Evolutionary conservation across 2,888 invertebrate species (phyloP), one percentile per base, ranked within the genome.

Genomic region (Eupelmus urozonus): DNA sequence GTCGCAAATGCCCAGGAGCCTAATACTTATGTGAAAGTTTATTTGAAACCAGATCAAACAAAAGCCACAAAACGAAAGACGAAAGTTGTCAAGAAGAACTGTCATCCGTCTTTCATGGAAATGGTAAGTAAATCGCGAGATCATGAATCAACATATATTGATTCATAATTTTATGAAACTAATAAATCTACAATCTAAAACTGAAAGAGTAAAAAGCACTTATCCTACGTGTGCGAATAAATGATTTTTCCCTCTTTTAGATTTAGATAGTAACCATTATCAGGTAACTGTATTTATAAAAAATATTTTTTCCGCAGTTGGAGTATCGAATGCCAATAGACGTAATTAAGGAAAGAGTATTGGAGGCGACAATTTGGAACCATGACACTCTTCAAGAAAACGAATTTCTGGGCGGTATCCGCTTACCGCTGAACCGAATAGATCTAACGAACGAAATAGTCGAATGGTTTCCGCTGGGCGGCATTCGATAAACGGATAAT

Each of bases 91-190:
- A 95, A 95, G 85, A 95, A 96, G 83, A 97, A 96, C 87, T 96
- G 96, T 85, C 97, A 98, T 90, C 99, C 99, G 0, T 97, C 98
- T 20, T 99, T 98, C 90, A 98, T 99, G 96, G 97, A 98, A 92
- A 97, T 97, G 95, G 96, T 96, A 90, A 91, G 87, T 84, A 49
- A 4, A 69, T 62, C 29, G 34, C 2, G 20, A 11, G 18, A 27
- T 57, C 2, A n/a, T 65, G 63, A 65, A 49, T 65, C 63, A 49
- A 25, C 49, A 20, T 45, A 16, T 16, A 16, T 2, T 45, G 45
- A 27, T 16, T 57, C 57, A 62, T 40, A 16, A 18, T 45, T 40
- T 57, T 20, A 66, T 57, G 55, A 72, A 53, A 34, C 55, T 63
- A 55, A 66, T 57, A 40, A 72, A 53, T 5, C 55, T 63, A 55